Evolutionary conservation across 2,113 vertebrate species (phyloP), one percentile per base, ranked within the genome.

Genomic region (Halcyon malimbica): DNA sequence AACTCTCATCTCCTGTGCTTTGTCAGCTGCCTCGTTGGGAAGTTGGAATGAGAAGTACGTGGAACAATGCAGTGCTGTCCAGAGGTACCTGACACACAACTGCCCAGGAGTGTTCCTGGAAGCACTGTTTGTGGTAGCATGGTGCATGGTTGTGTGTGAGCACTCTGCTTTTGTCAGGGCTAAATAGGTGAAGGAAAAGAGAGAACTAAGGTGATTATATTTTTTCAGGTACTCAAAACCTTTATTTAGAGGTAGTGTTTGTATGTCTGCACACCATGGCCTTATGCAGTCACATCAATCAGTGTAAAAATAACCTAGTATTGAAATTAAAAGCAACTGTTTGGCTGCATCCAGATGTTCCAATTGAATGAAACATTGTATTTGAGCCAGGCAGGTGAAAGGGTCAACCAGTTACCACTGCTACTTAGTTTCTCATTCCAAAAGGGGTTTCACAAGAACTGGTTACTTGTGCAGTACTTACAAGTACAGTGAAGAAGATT

Each of bases 121-220:
- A 48, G 25, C 2, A 0, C 4, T 60, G 53, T 18, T 46, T 33
- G 25, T 62, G 44, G 54, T 33, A 50, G 53, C 11, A 5, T 3
- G 8, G 29, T 33, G 26, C 57, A 33, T 0, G 1, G 29, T 11
- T 83, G 26, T 1, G 0, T 29, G 33, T 8, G 5, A 26, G 9
- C 24, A 65, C n/a, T 63, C 48, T n/a, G 19, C 54, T 57, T 53
- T 53, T 37, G 29, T 9, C 39, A 41, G 20, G 31, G 35, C n/a
- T 76, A 16, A 16, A 37, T 19, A 85, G 46, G 42, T 57, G 41
- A 68, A 74, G 39, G 7, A n/a, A 62, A 78, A 33, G 25, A 35
- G 13, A 44, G 33, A 35, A 41, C 46, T 63, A 16, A 56, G 19
- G 11, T 39, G 53, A 9, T 39, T 53, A 3, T 51, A 25, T 57